Evolutionary conservation across 2,888 invertebrate species (phyloP), one percentile per base, ranked within the genome.

Genomic region (Hypselothyrea guttata): DNA sequence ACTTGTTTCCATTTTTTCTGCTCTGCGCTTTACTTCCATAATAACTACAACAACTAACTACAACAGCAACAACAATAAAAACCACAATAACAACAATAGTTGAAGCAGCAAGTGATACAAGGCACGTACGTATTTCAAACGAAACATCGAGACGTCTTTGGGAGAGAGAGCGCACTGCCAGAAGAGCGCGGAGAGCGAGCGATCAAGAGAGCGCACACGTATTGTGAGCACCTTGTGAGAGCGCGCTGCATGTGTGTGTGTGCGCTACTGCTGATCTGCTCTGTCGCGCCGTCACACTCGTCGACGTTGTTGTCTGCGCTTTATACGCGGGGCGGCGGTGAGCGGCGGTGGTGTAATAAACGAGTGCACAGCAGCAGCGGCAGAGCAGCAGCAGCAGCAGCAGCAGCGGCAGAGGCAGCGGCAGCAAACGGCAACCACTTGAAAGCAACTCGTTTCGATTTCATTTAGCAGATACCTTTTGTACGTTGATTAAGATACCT

Each of bases 361-460:
- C 79, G 84, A 82, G 76, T 85, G 83, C 84, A 82, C 75, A 72
- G 62, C 77, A 66, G 71, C 59, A 68, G 55, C 65, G 67, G 59
- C 74, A 71, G 22, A 22, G 22, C 22, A 41, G n/a, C n/a, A 75
- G 58, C 57, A 56, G 56, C 42, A 61, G 59, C 56, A 49, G 53
- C 42, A 62, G 44, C 53, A 60, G 53, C 65, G 63, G n/a, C n/a
- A n/a, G n/a, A n/a, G n/a, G n/a, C n/a, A n/a, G n/a, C n/a, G n/a
- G n/a, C 22, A 41, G 5, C 22, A 22, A 22, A 65, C 61, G 73
- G 65, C 75, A 77, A 81, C 86, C 78, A 84, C 87, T 82, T 82
- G 86, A 83, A 86, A 82, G 75, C 87, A 86, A 86, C 87, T 87
- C 87, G 86, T 86, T 86, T 87, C 82, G 84, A 87, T 87, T 86